Evolutionary conservation across 2,113 vertebrate genomes (phyloP).

Genomic region (Lonchura striata): DNA sequence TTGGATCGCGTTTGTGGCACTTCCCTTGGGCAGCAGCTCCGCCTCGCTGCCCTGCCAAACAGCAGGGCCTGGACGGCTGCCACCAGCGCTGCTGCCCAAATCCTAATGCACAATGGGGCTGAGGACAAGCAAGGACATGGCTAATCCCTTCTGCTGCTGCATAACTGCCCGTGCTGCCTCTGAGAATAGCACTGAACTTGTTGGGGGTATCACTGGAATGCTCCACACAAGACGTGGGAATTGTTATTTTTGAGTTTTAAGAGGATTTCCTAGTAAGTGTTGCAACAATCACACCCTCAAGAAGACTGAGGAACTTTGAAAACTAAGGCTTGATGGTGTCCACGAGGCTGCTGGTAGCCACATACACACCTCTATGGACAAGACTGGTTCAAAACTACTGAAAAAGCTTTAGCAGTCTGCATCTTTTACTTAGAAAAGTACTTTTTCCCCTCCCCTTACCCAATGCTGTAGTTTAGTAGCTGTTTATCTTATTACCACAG

Average conservation of each 20-base stretch:
- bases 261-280: background rate
- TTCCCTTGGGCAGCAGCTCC: background rate
- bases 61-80: background rate
- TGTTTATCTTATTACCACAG: background rate
- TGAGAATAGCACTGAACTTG: background rate
- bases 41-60: background rate
- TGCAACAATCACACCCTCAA: background rate
- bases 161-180: background rate
- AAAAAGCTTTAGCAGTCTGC: background rate
- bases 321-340: background rate
- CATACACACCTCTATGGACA: background rate
- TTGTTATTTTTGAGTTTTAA: background rate
- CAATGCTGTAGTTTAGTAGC: background rate
- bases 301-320: background rate
- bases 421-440: background rate
- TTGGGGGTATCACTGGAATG: background rate
- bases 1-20: background rate
- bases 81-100: background rate
- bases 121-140: slow-evolving; percentile 50
- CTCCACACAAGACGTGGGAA: background rate
- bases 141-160: background rate
- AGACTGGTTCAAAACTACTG: background rate
- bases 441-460: fast-evolving
- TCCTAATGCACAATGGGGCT: background rate
- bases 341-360: background rate